A percentile compares a stretch with the other conserved stretches of the same genome.
phyloP scores from a whole-genome alignment of 2,797 vertebrate species.

The Neomorphus geoffroyi region DNA sequence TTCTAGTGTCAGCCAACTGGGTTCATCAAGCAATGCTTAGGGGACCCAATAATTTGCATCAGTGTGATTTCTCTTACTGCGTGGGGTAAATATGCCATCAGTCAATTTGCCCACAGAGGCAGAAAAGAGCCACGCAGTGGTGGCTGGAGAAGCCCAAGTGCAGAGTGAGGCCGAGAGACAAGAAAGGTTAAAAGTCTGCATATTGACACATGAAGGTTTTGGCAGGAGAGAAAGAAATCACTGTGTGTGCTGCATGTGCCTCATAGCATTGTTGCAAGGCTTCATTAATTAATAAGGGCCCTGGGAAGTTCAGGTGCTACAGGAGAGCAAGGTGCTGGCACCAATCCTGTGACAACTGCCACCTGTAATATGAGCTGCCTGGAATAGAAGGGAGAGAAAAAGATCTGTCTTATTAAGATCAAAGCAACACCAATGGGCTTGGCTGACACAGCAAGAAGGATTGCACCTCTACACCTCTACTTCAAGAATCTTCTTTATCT shows the following conservation, averaged over 20 bases:
- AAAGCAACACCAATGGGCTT: not conserved
- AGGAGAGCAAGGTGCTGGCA: not conserved
- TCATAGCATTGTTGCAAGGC: not conserved
- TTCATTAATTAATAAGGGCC: slow-evolving; percentile 1
- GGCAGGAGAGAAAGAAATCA: not conserved
- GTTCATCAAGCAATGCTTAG: not conserved
- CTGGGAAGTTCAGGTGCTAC: not conserved
- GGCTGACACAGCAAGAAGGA: not conserved
- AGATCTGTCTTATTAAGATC: not conserved
- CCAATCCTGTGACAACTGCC: not conserved
- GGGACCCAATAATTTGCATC: not conserved
- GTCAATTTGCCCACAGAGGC: not conserved
- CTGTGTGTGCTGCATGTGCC: not conserved
- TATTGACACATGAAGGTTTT: not conserved
- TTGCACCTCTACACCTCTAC: not conserved
- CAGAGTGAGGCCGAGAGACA: not conserved
- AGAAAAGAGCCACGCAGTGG: not conserved
- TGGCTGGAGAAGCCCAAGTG: not conserved
- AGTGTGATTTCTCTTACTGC: not conserved
- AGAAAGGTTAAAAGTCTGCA: not conserved
- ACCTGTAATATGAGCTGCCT: not conserved
- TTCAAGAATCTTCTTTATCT: not conserved
- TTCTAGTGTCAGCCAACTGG: not conserved
- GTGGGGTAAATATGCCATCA: not conserved
- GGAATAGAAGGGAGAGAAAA: not conserved